These are phyloP conservation scores for Anabas testudineus DNA, from an alignment of 2,797 vertebrate species.

Conservation along the genomic window DNA sequence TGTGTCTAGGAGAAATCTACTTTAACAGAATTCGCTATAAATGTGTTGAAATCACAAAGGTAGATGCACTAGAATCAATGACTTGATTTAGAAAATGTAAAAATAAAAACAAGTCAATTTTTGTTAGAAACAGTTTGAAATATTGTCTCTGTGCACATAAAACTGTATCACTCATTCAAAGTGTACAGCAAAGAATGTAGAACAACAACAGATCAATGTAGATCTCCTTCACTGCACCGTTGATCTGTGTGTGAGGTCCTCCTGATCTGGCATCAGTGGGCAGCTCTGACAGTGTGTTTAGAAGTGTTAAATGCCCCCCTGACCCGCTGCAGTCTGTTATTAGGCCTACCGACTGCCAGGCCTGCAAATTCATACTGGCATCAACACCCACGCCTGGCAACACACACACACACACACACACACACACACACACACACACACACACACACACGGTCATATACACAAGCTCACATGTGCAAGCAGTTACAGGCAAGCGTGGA, in stretches of 20 bases:
- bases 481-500: conserved; percentile 24
- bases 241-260: conserved; percentile 67
- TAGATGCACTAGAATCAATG: not conserved
- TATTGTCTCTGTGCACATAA: not conserved
- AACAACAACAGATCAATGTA: conserved; percentile 40
- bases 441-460: conserved; percentile 30
- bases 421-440: conserved; percentile 16
- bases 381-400: conserved; percentile 61
- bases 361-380: conserved; percentile 67
- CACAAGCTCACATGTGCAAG: conserved; percentile 55
- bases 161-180: not conserved
- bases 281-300: conserved; percentile 71
- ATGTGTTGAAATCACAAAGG: not conserved
- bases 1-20: conserved; percentile 14
- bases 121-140: conserved; percentile 26
- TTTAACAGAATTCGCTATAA: conserved; percentile 1
- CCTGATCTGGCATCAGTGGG: conserved; percentile 68
- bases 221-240: conserved; percentile 23
- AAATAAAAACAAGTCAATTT: conserved; percentile 11
- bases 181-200: conserved; percentile 17
- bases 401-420: conserved; percentile 35
- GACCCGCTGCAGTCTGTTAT: conserved; percentile 80
- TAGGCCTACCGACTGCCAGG: conserved; percentile 70
- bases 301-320: conserved; percentile 80
- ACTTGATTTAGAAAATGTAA: conserved; percentile 11